Evolutionary conservation across 92 coral and sea anemone species (phyloP).

Genomic region (Meandrina meandrites): DNA sequence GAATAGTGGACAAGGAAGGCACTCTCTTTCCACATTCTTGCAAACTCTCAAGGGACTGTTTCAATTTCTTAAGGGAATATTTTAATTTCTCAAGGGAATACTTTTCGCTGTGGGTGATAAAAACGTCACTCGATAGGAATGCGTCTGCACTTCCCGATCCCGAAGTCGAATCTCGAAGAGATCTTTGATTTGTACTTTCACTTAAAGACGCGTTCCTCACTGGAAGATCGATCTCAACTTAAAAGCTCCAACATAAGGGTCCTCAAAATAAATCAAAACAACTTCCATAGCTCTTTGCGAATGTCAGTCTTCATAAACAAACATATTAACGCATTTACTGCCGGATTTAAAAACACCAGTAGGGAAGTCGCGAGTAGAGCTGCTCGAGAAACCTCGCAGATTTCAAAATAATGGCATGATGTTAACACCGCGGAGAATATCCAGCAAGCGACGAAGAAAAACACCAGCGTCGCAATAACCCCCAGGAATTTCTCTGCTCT

Average conservation of each 20-base stretch:
- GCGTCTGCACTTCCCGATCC: no score
- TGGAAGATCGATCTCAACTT: background rate
- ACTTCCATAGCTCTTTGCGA: slow-evolving; percentile 46
- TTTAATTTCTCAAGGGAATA: no score
- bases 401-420: slow-evolving; percentile 22
- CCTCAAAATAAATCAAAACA: background rate
- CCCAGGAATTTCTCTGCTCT: slow-evolving; percentile 41
- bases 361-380: slow-evolving; percentile 30
- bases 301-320: slow-evolving; percentile 58
- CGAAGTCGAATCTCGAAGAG: no score
- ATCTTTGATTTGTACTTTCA: background rate
- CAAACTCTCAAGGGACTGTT: no score
- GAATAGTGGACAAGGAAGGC: no score
- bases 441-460: slow-evolving; percentile 53
- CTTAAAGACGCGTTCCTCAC: background rate
- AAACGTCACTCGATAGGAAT: no score
- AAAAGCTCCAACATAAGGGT: background rate
- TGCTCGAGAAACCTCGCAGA: slow-evolving; percentile 22
- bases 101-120: no score
- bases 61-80: no score
- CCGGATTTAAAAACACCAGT: slow-evolving; percentile 38
- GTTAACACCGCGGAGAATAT: slow-evolving; percentile 36
- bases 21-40: no score
- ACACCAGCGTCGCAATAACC: slow-evolving; percentile 33
- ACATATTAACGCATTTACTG: slow-evolving; percentile 56